A percentile compares a stretch with the other conserved stretches of the same genome.
Conservation (phyloP, 2,113 vertebrate genomes). For the Elaphurus davidianus region DNA sequence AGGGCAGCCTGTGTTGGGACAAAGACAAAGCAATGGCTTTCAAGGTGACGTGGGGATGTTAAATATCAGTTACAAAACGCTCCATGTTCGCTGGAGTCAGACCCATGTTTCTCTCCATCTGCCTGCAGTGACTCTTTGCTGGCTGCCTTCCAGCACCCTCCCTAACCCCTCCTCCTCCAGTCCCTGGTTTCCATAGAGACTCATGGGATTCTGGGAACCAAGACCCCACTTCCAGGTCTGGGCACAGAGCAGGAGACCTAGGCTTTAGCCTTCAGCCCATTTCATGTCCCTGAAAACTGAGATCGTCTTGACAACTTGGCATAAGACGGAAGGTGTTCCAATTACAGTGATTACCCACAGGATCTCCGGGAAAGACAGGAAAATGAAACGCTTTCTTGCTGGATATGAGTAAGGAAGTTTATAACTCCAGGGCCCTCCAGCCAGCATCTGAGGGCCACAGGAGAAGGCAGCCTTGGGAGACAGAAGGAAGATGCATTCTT, state of each 20-base stretch:
- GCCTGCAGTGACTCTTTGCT: background rate
- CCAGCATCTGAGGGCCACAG: background rate
- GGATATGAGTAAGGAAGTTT: background rate
- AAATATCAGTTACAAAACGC: background rate
- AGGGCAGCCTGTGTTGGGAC: background rate
- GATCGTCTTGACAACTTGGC: background rate
- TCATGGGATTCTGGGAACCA: background rate
- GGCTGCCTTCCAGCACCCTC: background rate
- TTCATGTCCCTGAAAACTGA: background rate
- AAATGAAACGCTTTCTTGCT: background rate
- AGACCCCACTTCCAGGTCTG: background rate
- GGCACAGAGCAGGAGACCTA: no score
- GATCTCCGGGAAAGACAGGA: background rate
- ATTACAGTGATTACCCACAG: background rate
- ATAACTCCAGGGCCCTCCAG: background rate
- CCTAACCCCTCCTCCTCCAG: background rate
- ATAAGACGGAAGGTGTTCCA: background rate
- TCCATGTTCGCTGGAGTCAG: background rate
- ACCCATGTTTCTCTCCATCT: background rate
- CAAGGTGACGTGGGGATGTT: background rate
- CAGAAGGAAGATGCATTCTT: background rate
- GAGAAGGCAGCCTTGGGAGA: no score
- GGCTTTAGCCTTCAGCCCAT: background rate
- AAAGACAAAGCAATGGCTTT: background rate
- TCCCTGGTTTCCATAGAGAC: background rate